Base-by-base conservation (phyloP, 2,888 invertebrate species). In the Trissonchulus sp. region DNA sequence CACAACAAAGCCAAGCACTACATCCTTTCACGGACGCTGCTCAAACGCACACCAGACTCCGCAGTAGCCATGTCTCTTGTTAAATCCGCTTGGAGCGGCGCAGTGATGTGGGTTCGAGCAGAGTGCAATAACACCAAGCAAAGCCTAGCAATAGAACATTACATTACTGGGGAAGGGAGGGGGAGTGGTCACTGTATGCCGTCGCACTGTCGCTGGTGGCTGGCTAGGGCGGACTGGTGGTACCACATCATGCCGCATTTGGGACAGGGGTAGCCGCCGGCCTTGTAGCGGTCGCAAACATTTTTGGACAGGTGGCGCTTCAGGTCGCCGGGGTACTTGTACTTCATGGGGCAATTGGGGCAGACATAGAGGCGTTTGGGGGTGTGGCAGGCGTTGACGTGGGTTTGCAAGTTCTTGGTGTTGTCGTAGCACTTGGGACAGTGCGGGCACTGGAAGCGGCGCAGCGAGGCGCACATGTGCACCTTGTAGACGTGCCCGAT, bases 391-490 rank as follows among this genome's bases (percentile, higher is more conserved):
- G 71, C 71, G 71, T 69, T 69, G 35, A 69, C 71, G 37, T 69
- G 71, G 34, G 71, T 69, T 36, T 69, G 71, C 37, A 69, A 36
- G 34, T 69, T 69, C 34, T 69, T 69, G n/a, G 71, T 69, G 34
- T 69, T 69, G 37, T 69, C 71, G 36, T 69, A 69, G 71, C 71
- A 69, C 34, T 69, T 69, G 28, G 71, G 71, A 69, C 71, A 69
- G 34, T 69, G 71, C 15, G 71, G 71, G n/a, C 71, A 69, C 37
- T 69, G 71, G n/a, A 69, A 69, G 3, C 36, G 33, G n/a, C 71
- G 71, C 28, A 69, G 37, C 15, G 71, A 34, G 28, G 71, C 71
- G 37, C 71, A 69, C 71, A 69, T 69, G n/a, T 69, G 71, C n/a
- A 69, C 71, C 37, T 69, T 69, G 37, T 69, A 69, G 35, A 69